phyloP scores from a whole-genome alignment of 2,888 invertebrate species.

The Noctua comes region DNA sequence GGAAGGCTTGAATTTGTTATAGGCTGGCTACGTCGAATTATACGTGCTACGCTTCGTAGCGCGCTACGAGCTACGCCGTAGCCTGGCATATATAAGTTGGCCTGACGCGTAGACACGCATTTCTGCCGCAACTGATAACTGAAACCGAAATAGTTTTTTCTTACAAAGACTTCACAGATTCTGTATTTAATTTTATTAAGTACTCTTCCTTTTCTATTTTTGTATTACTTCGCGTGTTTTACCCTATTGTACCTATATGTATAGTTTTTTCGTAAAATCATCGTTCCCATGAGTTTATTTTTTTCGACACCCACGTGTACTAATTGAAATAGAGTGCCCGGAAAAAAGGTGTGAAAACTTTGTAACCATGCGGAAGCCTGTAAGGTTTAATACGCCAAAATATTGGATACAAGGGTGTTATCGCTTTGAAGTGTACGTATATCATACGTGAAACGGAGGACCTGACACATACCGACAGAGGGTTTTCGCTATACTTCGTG shows the following conservation, averaged over 20 bases:
- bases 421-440: neutral
- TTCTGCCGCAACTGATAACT: neutral
- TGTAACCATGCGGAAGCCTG: neutral
- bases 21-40: neutral
- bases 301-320: neutral
- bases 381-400: neutral
- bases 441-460: neutral
- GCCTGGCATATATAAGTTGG: neutral
- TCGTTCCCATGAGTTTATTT: neutral
- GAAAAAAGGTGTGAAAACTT: neutral
- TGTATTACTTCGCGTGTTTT: neutral
- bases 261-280: neutral
- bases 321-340: neutral
- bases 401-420: neutral
- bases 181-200: too few species aligned
- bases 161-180: too few species aligned
- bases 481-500: neutral
- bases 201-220: neutral
- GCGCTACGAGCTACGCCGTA: slow-evolving; percentile 33
- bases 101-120: neutral
- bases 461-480: neutral
- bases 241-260: neutral
- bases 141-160: too few species aligned
- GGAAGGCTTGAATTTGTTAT: neutral
- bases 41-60: slow-evolving; percentile 42